Evolutionary conservation across 1,140 invertebrate genomes (phyloP), one percentile per base, ranked within the genome.

Genomic region (Cardiocondyla obscurior): DNA sequence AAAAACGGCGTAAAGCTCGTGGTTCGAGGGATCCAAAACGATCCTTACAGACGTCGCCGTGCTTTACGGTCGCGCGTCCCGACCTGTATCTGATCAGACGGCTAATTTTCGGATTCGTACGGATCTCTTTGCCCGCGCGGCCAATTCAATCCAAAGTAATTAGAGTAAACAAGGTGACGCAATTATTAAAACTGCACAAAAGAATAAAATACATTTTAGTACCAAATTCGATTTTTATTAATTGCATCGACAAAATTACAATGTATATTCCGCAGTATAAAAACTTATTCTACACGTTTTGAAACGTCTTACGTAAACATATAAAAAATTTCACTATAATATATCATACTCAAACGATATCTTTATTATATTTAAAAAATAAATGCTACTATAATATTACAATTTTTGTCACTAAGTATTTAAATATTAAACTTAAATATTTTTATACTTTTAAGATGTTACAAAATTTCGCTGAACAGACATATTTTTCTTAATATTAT

Each of bases 1-100:
- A 89, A 88, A 89, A 86, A 89, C 62, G 25, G n/a, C 60, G 49
- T 39, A 33, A 44, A 57, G 44, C 85, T 44, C 28, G 49, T 36
- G 42, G 42, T 72, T 12, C 51, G 51, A 60, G 51, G 30, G 39
- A 33, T n/a, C 49, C 39, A 51, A 49, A 42, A 69, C 62, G 74
- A 53, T 65, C 46, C 44, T 77, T 53, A 14, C 60, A 22, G 46
- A 51, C 58, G 33, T 65, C 73, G 39, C 39, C 19, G 44, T 65
- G 30, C 39, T 49, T 36, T 51, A 67, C 12, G 10, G 19, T n/a
- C 70, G 51, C 12, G 36, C 42, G 8, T 33, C 33, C 46, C 12
- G 30, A 39, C 8, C 5, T 69, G 30, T 69, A 53, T 33, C 30
- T 4, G 57, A 74, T 62, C 25, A 8, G 58, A 64, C 19, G 44